Percentiles rank a stretch among this genome's conserved stretches.
Evolutionary conservation across 2,888 invertebrate species (phyloP).

Genomic region (Itoplectis maculator): DNA sequence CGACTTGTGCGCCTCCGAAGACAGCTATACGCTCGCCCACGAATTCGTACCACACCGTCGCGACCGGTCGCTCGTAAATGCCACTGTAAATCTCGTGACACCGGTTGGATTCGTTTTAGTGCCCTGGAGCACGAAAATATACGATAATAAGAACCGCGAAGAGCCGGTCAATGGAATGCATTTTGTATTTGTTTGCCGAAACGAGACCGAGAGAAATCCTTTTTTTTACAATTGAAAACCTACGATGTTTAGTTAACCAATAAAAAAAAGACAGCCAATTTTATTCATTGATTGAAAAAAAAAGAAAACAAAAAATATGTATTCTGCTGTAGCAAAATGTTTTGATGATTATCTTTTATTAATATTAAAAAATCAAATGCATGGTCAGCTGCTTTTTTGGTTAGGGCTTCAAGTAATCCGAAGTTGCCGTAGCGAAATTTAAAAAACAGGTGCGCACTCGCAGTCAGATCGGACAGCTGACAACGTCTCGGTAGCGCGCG

Average conservation of each 20-base stretch:
- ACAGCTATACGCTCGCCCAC: background rate
- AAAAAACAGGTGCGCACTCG: background rate
- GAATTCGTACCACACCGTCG: conserved; percentile 7
- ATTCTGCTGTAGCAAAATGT: no score
- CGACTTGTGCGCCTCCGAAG: background rate
- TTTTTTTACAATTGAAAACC: no score
- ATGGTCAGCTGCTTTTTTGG: no score
- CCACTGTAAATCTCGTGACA: conserved; percentile 65
- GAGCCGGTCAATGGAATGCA: background rate
- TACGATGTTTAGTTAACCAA: no score
- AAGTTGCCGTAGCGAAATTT: background rate
- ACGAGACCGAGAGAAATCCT: no score
- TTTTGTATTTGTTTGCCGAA: no score
- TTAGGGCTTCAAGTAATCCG: background rate
- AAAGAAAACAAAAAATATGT: no score
- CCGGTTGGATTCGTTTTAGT: conserved; percentile 58
- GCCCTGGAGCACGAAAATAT: background rate
- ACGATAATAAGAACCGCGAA: background rate
- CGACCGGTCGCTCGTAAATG: conserved; percentile 61
- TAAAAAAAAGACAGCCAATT: no score
- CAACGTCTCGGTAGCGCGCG: conserved; percentile 29
- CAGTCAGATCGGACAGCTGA: conserved; percentile 29
- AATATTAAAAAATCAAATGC: no score
- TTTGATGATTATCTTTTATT: no score
- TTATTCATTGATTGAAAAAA: no score